Evolutionary conservation across 2,888 invertebrate species (phyloP), one percentile per base, ranked within the genome.

Genomic region (Lepidocyrtoides sp.): DNA sequence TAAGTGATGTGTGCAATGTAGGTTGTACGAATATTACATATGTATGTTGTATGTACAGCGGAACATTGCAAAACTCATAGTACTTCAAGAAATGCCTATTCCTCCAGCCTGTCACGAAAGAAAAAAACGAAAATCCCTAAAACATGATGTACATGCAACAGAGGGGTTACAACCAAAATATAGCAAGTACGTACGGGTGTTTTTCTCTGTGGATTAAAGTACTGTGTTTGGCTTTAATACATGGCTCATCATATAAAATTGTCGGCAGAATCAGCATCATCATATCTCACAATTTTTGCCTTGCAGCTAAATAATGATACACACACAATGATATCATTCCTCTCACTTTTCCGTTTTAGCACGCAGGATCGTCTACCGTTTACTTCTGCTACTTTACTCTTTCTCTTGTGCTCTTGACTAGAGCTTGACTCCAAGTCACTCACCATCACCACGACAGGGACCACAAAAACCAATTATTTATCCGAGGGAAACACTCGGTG

Each of bases 391-490:
- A 4, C 29, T 79, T 79, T 79, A 10, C 54, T 79, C 29, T 17
- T 79, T 54, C 79, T 29, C 51, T 48, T 48, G 51, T 57, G 20
- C 20, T 32, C 54, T 54, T 32, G 79, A 79, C 29, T 32, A 54
- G 79, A 29, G 79, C 32, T 57, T 81, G 57, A 89, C 72, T 82
- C 60, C 41, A 48, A 89, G 89, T 89, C 89, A 89, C 72, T 83
- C 89, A 83, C 82, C 89, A 75, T 12, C 75, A 89, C 89, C 82
- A 72, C 82, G 82, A 82, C 82, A 72, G 72, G 60, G 57, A 89
- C 89, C 89, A 63, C 89, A 89, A 83, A 89, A 89, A 89, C 89
- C 89, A 89, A 89, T 89, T 89, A 89, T 89, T 89, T 89, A 89
- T 89, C 89, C 48, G 36, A 83, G 60, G 51, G 41, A 44, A 17